These are phyloP conservation scores for Smittia sp. DNA, from an alignment of 2,888 invertebrate genomes.

Conservation along the genomic window DNA sequence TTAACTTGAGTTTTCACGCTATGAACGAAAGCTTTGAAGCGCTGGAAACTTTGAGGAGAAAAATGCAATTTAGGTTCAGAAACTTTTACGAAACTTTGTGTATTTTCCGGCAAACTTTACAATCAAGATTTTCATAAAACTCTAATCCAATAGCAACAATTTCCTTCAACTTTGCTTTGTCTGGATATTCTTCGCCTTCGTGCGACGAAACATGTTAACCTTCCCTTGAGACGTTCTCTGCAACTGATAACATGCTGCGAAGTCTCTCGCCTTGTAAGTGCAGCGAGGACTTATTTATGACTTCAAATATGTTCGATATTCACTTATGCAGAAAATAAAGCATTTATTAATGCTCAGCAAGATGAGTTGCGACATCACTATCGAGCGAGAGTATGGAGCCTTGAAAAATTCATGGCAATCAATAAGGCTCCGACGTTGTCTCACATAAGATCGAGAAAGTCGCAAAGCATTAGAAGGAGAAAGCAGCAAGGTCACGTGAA, in stretches of 20 bases:
- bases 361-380: not conserved
- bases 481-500: not conserved
- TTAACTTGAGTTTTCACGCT: too few species aligned
- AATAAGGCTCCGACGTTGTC: not conserved
- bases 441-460: not conserved
- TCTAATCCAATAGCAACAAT: too few species aligned
- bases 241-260: not conserved
- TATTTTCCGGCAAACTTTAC: too few species aligned
- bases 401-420: not conserved
- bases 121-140: too few species aligned
- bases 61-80: too few species aligned
- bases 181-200: too few species aligned
- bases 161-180: too few species aligned
- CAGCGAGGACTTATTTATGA: not conserved
- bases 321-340: constrained; percentile 4
- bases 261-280: not conserved
- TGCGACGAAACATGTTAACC: too few species aligned
- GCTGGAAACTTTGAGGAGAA: too few species aligned
- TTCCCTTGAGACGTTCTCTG: not conserved
- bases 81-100: too few species aligned
- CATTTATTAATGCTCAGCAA: not conserved
- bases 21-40: too few species aligned
- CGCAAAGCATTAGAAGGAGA: not conserved
- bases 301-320: constrained; percentile 8
- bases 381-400: not conserved